A percentile compares a stretch with the other conserved stretches of the same genome.
Evolutionary conservation across 2,888 invertebrate species (phyloP).

Genomic region (Pristionchus arcanus): DNA sequence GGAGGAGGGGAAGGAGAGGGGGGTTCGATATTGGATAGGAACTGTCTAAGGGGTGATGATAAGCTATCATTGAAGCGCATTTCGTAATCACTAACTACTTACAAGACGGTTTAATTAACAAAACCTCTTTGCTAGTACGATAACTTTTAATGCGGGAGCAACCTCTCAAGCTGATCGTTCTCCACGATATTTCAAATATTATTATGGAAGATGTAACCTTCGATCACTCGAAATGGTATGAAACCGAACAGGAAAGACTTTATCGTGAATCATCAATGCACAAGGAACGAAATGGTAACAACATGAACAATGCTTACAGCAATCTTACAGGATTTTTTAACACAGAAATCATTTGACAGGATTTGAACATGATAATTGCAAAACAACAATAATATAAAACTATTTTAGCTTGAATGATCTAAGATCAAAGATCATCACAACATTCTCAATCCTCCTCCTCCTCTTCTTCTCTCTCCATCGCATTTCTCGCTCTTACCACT

Average conservation of each 20-base stretch:
- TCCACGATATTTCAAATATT: not conserved
- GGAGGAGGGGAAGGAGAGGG: constrained; percentile 15
- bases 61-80: not conserved
- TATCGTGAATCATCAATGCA: not conserved
- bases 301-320: not conserved
- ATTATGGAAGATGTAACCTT: not conserved
- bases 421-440: not conserved
- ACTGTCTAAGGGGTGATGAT: constrained; percentile 15
- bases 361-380: not conserved
- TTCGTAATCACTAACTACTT: not conserved
- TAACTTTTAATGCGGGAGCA: not conserved
- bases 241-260: not conserved
- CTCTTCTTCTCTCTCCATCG: not conserved
- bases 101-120: not conserved
- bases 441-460: constrained; percentile 15
- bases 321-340: not conserved
- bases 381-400: not conserved
- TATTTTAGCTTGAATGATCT: not conserved
- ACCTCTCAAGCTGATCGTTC: not conserved
- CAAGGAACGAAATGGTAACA: not conserved
- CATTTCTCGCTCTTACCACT: not conserved
- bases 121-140: not conserved
- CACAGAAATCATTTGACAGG: not conserved
- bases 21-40: not conserved
- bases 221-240: not conserved